These are phyloP conservation scores for Anguilla pacifica DNA, from an alignment of 2,797 vertebrate species.

Conservation along the genomic window DNA sequence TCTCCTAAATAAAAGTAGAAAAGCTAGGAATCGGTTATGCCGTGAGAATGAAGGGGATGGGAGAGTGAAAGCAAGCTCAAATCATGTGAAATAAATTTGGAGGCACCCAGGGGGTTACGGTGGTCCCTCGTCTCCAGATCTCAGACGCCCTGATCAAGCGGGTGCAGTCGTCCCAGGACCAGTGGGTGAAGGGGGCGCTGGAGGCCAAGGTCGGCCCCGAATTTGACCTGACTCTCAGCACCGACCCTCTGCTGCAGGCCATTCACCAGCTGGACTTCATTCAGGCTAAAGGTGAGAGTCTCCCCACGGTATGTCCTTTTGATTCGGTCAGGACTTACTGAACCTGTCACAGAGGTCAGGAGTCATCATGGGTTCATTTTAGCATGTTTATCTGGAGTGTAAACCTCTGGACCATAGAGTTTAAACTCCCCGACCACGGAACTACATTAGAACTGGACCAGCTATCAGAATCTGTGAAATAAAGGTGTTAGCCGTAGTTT, in stretches of 20 bases:
- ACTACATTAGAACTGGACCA: neutral
- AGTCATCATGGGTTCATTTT: neutral
- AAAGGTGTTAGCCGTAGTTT: neutral
- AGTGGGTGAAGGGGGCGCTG: slow-evolving; percentile 96
- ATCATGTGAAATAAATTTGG: neutral
- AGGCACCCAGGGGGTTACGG: neutral
- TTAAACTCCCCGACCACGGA: neutral
- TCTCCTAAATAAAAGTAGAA: neutral
- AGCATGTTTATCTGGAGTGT: neutral
- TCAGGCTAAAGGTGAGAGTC: slow-evolving; percentile 93
- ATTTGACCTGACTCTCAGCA: slow-evolving; percentile 91
- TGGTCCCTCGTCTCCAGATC: slow-evolving; percentile 74
- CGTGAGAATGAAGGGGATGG: neutral
- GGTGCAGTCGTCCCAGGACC: slow-evolving; percentile 91
- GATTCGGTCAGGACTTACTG: neutral
- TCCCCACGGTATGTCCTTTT: neutral
- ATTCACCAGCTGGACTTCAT: slow-evolving; percentile 96
- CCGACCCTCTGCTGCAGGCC: slow-evolving; percentile 87
- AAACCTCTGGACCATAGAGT: neutral
- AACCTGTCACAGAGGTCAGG: neutral
- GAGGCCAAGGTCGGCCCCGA: slow-evolving; percentile 94
- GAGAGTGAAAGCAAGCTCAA: neutral
- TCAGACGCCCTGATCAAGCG: slow-evolving; percentile 95
- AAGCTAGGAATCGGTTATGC: neutral
- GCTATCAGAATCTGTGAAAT: neutral